These are phyloP conservation scores for Alosa sapidissima DNA, from an alignment of 2,797 vertebrate species.

Conservation along the genomic window DNA sequence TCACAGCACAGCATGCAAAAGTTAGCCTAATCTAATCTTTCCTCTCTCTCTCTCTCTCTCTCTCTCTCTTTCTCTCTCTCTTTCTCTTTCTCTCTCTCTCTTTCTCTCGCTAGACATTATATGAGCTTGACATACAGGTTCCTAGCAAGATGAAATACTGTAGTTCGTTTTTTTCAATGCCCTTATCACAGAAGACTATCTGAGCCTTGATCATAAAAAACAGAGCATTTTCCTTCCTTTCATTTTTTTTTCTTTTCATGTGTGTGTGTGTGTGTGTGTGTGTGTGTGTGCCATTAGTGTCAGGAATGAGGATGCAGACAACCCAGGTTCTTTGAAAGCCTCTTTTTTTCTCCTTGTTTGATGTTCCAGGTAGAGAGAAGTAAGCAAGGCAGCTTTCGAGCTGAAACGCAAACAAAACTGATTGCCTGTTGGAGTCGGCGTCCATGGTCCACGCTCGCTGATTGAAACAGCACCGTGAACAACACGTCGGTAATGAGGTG, in stretches of 20 bases:
- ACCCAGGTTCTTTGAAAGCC: conserved; percentile 55
- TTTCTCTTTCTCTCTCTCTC: neutral
- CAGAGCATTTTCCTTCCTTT: conserved; percentile 37
- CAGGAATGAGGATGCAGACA: conserved; percentile 55
- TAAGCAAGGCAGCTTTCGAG: conserved; percentile 65
- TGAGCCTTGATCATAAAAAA: conserved; percentile 45
- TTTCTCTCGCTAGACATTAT: neutral
- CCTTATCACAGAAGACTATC: conserved; percentile 30
- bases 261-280: conserved; percentile 58
- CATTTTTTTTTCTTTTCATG: conserved; percentile 3
- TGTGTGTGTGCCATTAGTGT: conserved; percentile 55
- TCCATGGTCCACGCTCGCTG: conserved; percentile 53
- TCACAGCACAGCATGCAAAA: neutral
- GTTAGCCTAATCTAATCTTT: neutral
- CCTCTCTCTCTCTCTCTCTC: neutral
- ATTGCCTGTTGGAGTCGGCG: conserved; percentile 49
- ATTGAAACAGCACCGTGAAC: conserved; percentile 56
- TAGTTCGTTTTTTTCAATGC: conserved; percentile 24
- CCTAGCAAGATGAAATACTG: conserved; percentile 31
- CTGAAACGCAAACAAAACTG: conserved; percentile 67
- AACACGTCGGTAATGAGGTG: conserved; percentile 58
- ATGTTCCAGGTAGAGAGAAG: conserved; percentile 67
- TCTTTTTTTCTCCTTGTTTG: conserved; percentile 70
- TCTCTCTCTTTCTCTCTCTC: neutral
- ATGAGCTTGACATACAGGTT: conserved; percentile 24